These are phyloP conservation scores for Threskiornis aethiopicus DNA, from an alignment of 2,797 vertebrate species.

Conservation along the genomic window DNA sequence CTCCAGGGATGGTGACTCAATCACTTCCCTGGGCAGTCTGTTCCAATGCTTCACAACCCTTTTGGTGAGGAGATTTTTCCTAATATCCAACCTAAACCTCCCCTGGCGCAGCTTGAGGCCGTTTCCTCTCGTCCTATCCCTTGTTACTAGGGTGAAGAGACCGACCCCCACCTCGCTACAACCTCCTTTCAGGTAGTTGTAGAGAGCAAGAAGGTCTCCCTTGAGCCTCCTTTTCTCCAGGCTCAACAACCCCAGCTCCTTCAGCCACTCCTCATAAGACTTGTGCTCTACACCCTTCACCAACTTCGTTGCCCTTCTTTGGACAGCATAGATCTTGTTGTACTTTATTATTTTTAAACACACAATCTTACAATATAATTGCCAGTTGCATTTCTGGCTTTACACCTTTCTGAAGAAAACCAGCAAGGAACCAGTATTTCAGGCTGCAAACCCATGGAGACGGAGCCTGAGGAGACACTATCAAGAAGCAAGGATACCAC, in stretches of 20 bases:
- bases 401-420: conserved; percentile 27
- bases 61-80: not conserved
- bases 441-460: not conserved
- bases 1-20: not conserved
- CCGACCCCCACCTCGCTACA: not conserved
- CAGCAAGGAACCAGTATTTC: conserved; percentile 46
- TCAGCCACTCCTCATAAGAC: not conserved
- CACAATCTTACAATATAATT: conserved; percentile 10
- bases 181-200: not conserved
- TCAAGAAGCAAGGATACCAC: not conserved
- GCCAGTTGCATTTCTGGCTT: conserved; percentile 15
- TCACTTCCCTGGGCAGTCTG: not conserved
- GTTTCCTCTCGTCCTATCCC: not conserved
- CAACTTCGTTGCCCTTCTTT: not conserved
- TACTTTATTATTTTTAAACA: conserved; percentile 20
- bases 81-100: not conserved
- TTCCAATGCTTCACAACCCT: not conserved
- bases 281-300: not conserved
- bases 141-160: not conserved
- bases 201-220: not conserved
- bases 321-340: not conserved
- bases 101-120: not conserved
- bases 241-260: not conserved
- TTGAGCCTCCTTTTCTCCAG: not conserved
- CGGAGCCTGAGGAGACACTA: conserved; percentile 17